A percentile compares a stretch with the other conserved stretches of the same genome.
Conservation (phyloP, 2,113 vertebrate species). For the Camelus dromedarius region DNA sequence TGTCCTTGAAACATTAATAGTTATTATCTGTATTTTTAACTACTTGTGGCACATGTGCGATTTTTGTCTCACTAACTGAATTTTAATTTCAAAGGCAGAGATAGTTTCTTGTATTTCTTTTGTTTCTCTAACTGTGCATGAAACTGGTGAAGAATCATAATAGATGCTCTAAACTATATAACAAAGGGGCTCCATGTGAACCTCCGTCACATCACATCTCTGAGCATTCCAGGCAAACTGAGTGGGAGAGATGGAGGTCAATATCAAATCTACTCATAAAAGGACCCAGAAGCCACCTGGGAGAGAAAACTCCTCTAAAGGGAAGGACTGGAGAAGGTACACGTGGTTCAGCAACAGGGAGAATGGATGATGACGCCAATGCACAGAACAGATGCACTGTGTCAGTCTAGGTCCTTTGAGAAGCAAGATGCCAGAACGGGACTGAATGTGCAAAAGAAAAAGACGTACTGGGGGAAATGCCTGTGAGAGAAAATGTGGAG, state of each 20-base stretch:
- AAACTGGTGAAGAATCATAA: background rate
- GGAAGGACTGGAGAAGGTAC: background rate
- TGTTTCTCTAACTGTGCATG: background rate
- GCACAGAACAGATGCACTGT: background rate
- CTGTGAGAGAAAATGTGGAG: background rate
- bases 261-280: background rate
- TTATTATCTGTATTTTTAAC: background rate
- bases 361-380: background rate
- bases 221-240: background rate
- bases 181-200: background rate
- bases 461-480: background rate
- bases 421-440: background rate
- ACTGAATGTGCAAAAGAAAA: background rate
- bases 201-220: background rate
- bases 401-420: background rate
- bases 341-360: background rate
- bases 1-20: background rate
- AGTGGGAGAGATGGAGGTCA: background rate
- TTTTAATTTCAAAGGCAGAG: background rate
- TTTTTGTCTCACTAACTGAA: constrained; percentile 16
- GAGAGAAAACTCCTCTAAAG: background rate
- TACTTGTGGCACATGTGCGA: background rate
- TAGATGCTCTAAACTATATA: background rate
- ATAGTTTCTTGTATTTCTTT: background rate
- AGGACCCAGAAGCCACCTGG: background rate